Conservation (phyloP, 2,797 vertebrate species). For the Manis crassicaudata region DNA sequence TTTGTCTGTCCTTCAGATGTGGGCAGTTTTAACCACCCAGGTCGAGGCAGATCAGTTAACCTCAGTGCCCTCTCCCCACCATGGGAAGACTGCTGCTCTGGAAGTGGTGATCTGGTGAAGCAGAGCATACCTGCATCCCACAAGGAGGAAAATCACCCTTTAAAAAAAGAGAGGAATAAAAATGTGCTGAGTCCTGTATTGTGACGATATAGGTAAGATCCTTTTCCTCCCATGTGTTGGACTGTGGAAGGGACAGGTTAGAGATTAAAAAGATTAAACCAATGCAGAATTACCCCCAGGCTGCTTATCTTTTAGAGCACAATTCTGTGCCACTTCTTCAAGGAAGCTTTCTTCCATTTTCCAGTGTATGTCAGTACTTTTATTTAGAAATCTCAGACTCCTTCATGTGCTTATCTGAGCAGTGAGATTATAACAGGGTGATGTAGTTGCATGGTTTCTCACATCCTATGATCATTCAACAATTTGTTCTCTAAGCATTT, state of each 20-base stretch:
- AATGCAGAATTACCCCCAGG: rapidly evolving
- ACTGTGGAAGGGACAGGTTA: not conserved
- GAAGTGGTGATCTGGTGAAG: not conserved
- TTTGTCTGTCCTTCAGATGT: not conserved
- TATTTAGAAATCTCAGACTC: not conserved
- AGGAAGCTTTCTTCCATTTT: not conserved
- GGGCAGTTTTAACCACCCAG: not conserved
- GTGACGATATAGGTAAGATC: not conserved
- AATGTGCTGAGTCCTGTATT: not conserved
- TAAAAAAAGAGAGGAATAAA: not conserved
- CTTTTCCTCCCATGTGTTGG: not conserved
- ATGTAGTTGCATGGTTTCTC: not conserved
- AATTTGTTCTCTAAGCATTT: not conserved
- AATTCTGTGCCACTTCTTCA: not conserved
- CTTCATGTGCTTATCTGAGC: not conserved
- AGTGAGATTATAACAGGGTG: not conserved
- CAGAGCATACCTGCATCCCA: not conserved
- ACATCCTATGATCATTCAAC: not conserved
- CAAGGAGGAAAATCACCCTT: not conserved
- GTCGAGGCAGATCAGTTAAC: not conserved
- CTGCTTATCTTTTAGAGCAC: not conserved
- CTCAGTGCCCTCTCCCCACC: not conserved
- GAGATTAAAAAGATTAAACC: not conserved
- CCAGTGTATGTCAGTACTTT: not conserved
- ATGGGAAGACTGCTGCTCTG: not conserved